A percentile compares a stretch with the other conserved stretches of the same genome.
phyloP scores from a whole-genome alignment of 2,888 invertebrate species.

The Thalpophila matura region DNA sequence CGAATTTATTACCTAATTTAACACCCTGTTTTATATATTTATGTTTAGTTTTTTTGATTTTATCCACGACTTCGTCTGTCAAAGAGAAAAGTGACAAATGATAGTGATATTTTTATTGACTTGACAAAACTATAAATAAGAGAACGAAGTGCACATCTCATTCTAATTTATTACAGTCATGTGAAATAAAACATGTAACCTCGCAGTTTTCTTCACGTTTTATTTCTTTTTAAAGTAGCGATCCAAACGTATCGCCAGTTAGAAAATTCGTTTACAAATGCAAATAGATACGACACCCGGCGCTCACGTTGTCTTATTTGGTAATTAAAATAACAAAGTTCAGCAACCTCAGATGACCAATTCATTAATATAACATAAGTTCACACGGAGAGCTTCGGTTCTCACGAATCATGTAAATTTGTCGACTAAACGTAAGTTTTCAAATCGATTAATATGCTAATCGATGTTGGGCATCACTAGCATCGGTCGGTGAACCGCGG shows the following conservation, averaged over 20 bases:
- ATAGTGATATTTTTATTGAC: slow-evolving; percentile 42
- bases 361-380: slow-evolving; percentile 91
- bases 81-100: slow-evolving; percentile 43
- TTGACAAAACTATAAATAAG: slow-evolving; percentile 33
- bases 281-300: slow-evolving; percentile 58
- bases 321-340: slow-evolving; percentile 85
- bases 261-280: slow-evolving; percentile 50
- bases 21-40: slow-evolving; percentile 32
- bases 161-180: slow-evolving; percentile 29
- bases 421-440: slow-evolving; percentile 90
- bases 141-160: slow-evolving; percentile 11
- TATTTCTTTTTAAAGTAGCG: slow-evolving; percentile 21
- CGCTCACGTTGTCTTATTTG: slow-evolving; percentile 68
- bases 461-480: slow-evolving; percentile 87
- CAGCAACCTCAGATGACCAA: slow-evolving; percentile 85
- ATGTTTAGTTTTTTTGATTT: slow-evolving; percentile 19
- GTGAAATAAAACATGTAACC: slow-evolving; percentile 14
- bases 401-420: slow-evolving; percentile 91
- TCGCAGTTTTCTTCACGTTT: slow-evolving; percentile 11
- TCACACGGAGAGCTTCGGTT: slow-evolving; percentile 87
- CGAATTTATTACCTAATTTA: slow-evolving; percentile 59
- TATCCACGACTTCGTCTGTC: slow-evolving; percentile 1
- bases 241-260: slow-evolving; percentile 8
- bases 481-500: slow-evolving; percentile 86
- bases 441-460: slow-evolving; percentile 91